phyloP scores from a whole-genome alignment of 2,797 vertebrate species.

The Rhabdomys pumilio region DNA sequence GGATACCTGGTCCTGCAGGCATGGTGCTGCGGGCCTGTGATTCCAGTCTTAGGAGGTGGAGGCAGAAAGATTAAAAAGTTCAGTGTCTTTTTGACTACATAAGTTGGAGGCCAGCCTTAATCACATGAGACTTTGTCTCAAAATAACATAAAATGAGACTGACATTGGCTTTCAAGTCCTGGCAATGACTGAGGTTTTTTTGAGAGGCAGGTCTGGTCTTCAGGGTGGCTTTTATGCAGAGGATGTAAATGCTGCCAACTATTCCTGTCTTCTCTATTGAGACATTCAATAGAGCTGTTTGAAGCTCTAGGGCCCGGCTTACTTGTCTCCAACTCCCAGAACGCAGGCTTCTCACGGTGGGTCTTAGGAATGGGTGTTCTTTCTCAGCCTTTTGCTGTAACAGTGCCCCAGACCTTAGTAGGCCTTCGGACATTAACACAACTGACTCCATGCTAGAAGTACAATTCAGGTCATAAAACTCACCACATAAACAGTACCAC shows the following conservation, averaged over 20 bases:
- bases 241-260: neutral
- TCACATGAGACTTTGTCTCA: neutral
- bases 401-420: neutral
- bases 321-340: neutral
- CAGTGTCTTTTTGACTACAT: neutral
- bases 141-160: neutral
- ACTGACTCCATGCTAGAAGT: neutral
- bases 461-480: neutral
- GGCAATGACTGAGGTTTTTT: neutral
- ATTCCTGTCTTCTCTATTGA: neutral
- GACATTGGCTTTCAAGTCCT: neutral
- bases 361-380: too few species aligned
- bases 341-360: neutral
- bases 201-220: neutral
- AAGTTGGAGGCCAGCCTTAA: neutral
- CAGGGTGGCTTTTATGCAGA: neutral
- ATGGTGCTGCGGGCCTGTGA: neutral
- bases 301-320: neutral
- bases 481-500: neutral
- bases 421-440: neutral
- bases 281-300: neutral
- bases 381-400: neutral
- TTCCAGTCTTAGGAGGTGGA: neutral
- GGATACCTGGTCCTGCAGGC: neutral
- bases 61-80: neutral